Evolutionary conservation across 2,797 vertebrate species (phyloP), one percentile per base, ranked within the genome.

Genomic region (Lepilemur septentrionalis): DNA sequence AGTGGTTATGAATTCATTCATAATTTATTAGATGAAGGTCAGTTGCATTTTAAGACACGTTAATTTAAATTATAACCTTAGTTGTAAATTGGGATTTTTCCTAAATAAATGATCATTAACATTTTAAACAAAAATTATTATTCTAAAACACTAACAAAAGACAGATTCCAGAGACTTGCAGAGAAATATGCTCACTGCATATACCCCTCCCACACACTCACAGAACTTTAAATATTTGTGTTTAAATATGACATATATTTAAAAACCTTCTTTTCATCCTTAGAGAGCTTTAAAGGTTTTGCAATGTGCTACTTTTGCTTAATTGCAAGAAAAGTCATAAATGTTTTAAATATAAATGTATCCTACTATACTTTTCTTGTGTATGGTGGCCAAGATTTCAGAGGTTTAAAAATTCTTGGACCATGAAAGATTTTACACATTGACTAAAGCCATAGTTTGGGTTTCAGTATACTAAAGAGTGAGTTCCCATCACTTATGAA

Each of bases 31-130:
- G 38, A 35, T 46, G 59, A 85, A 86, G 18, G 48, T 78, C 43
- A 90, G 9, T 67, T 95, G 20, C 28, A 84, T 87, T 94, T 87
- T 96, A 88, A 83, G 43, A 91, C 1, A 43, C 9, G 80, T 86
- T 95, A 65, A 78, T 79, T 95, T 94, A 96, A 84, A 92, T 91
- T n/a, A 32, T 46, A 84, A 4, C 20, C 72, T 93, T 88, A 55
- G 2, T 4, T 94, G 18, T 86, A 70, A 63, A 80, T 59, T 69
- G 11, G 17, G 9, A 92, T 88, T 72, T 93, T 95, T 93, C 32
- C 86, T 84, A 59, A 94, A 85, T 83, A 92, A 86, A 32, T 79
- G 2, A 38, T 23, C 17, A 59, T 75, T 76, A 35, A 43, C 75
- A 80, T 55, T 80, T 90, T n/a, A 92, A 96, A 80, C 1, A 52